Percentiles rank a stretch among this genome's conserved stretches.
Evolutionary conservation across 1,140 invertebrate genomes (phyloP).

Genomic region (Eumeta japonica): DNA sequence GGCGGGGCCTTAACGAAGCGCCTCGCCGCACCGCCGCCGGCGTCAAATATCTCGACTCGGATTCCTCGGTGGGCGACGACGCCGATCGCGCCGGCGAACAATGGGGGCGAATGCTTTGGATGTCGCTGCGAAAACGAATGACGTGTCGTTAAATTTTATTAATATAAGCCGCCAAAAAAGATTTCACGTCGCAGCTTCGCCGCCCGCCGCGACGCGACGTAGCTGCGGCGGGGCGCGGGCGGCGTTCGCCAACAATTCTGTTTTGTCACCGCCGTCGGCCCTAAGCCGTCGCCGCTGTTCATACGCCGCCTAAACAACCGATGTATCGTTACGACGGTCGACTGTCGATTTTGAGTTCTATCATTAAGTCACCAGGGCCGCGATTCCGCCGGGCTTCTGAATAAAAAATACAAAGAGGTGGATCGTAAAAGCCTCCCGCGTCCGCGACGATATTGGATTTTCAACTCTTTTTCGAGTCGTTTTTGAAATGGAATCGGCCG

Average conservation of each 20-base stretch:
- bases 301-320: too few species aligned
- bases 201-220: not conserved
- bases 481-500: constrained; percentile 40
- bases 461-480: constrained; percentile 39
- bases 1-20: constrained; percentile 32
- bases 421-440: constrained; percentile 13
- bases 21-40: constrained; percentile 42
- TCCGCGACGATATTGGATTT: constrained; percentile 34
- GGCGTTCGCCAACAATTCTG: constrained; percentile 23
- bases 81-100: too few species aligned
- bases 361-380: too few species aligned
- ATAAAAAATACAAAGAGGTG: constrained; percentile 24
- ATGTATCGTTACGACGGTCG: too few species aligned
- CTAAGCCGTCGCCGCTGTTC: not conserved
- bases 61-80: too few species aligned
- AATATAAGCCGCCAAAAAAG: not conserved
- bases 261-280: constrained; percentile 7
- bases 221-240: constrained; percentile 12
- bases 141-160: constrained; percentile 29
- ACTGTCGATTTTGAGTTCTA: too few species aligned
- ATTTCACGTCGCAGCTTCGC: not conserved
- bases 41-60: constrained; percentile 37
- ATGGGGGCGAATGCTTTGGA: too few species aligned
- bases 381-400: too few species aligned
- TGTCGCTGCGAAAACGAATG: constrained; percentile 21